phyloP scores from a whole-genome alignment of 2,888 invertebrate species.

The Bombyx huttoni region DNA sequence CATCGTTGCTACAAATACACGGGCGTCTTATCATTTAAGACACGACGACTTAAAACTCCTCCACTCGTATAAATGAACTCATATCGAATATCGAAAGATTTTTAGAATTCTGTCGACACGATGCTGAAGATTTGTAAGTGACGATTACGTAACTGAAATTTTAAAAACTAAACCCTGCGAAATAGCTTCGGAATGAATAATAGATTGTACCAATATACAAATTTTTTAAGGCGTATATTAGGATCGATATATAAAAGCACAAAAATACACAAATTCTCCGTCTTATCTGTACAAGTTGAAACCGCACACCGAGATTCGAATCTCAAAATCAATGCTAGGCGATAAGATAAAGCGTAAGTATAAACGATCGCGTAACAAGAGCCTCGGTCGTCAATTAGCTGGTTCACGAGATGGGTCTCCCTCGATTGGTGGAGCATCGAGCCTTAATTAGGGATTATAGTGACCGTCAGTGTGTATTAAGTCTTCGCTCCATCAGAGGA shows the following conservation, averaged over 20 bases:
- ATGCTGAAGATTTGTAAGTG: too few relatives aligned
- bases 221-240: too few relatives aligned
- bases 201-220: too few relatives aligned
- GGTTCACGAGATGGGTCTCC: neutral
- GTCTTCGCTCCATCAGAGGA: conserved; percentile 61
- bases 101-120: too few relatives aligned
- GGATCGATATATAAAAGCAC: neutral
- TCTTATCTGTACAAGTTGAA: conserved; percentile 18
- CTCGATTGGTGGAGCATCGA: conserved; percentile 14
- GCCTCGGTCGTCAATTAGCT: conserved; percentile 5
- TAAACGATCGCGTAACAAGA: conserved; percentile 21
- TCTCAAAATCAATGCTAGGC: conserved; percentile 59
- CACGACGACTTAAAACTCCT: too few relatives aligned
- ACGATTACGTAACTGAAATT: too few relatives aligned
- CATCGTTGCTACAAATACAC: too few relatives aligned
- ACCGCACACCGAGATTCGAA: conserved; percentile 61
- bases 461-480: conserved; percentile 65
- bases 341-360: conserved; percentile 56
- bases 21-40: too few relatives aligned
- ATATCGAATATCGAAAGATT: too few relatives aligned
- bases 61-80: too few relatives aligned
- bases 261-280: conserved; percentile 2
- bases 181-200: too few relatives aligned
- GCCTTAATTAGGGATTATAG: conserved; percentile 65
- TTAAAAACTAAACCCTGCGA: too few relatives aligned